Evolutionary conservation across 1,140 invertebrate genomes (phyloP).

Genomic region (Adelges cooleyi): DNA sequence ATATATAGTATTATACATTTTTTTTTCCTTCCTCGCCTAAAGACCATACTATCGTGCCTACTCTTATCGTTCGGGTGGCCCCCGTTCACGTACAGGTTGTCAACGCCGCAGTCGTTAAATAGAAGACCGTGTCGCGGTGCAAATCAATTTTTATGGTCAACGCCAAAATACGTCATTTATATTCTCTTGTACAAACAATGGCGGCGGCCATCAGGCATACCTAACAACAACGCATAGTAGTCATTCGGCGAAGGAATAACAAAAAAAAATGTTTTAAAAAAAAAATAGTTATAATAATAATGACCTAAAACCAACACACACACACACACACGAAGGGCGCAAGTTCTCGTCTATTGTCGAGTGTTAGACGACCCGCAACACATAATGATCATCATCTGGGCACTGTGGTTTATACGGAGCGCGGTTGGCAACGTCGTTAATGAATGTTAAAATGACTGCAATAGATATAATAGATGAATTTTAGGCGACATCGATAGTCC

Average conservation of each 20-base stretch:
- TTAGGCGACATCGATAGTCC: not conserved
- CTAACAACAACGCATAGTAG: too few species aligned
- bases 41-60: too few species aligned
- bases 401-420: not conserved
- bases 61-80: too few species aligned
- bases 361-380: not conserved
- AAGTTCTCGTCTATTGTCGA: too few species aligned
- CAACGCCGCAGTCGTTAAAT: slow-evolving; percentile 21
- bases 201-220: not conserved
- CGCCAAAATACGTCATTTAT: slow-evolving; percentile 24
- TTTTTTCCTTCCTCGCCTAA: too few species aligned
- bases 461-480: not conserved
- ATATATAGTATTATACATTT: too few species aligned
- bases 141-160: slow-evolving; percentile 24
- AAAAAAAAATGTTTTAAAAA: too few species aligned
- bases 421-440: not conserved
- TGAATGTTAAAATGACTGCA: not conserved
- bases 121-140: slow-evolving; percentile 9
- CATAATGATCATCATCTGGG: not conserved
- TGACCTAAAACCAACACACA: too few species aligned
- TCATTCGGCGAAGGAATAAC: too few species aligned
- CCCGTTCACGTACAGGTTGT: slow-evolving; percentile 24
- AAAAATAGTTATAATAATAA: too few species aligned
- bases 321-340: too few species aligned
- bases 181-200: slow-evolving; percentile 18